Evolutionary conservation across 2,797 vertebrate species (phyloP).

Genomic region (Phaenicophaeus curvirostris): DNA sequence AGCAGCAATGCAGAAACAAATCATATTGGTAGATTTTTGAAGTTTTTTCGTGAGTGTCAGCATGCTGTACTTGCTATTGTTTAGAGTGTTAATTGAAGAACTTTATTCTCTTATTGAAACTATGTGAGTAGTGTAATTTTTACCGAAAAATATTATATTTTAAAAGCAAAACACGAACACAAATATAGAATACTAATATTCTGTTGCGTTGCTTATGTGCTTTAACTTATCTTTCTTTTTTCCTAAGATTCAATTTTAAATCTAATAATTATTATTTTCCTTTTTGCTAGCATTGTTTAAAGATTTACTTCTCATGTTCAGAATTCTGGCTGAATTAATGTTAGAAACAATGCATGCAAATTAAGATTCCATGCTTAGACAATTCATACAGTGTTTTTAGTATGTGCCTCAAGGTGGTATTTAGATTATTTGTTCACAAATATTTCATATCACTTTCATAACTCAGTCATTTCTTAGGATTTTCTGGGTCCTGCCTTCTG

Average conservation of each 20-base stretch:
- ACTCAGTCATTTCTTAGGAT: background rate
- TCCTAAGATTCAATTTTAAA: background rate
- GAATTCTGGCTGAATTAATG: background rate
- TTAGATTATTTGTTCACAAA: background rate
- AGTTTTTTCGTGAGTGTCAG: background rate
- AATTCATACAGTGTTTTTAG: background rate
- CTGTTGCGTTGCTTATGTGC: background rate
- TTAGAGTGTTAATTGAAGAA: background rate
- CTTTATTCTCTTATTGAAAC: background rate
- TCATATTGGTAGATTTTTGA: background rate
- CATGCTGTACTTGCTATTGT: background rate
- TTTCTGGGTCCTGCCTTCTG: slow-evolving; percentile 13
- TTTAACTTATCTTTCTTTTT: background rate
- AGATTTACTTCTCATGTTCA: background rate
- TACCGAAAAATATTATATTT: background rate
- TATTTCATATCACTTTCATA: background rate
- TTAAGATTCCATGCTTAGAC: background rate
- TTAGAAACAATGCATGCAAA: background rate
- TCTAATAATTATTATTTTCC: background rate
- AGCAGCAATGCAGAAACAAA: background rate
- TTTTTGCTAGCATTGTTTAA: background rate
- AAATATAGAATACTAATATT: background rate
- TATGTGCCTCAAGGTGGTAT: background rate
- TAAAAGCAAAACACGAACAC: background rate
- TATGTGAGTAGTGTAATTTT: background rate